phyloP scores from a whole-genome alignment of 2,888 invertebrate species.

The Drosophila glabriapex region DNA sequence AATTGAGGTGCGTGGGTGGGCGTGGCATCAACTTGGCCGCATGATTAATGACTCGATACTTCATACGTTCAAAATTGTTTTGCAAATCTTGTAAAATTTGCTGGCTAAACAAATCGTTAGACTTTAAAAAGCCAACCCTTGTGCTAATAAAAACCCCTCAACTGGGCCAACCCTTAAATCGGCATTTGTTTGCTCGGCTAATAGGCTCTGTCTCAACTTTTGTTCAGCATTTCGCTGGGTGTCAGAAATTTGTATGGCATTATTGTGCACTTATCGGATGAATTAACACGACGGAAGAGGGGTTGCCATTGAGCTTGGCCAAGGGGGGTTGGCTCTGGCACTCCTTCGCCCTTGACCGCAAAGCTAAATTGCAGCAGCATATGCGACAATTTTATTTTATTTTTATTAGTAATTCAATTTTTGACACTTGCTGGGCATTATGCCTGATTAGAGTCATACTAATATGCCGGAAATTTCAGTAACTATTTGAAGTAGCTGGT shows the following conservation, averaged over 20 bases:
- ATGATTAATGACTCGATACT: slow-evolving; percentile 58
- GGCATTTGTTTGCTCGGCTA: slow-evolving; percentile 39
- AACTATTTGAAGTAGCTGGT: slow-evolving; percentile 1
- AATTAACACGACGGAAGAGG: slow-evolving; percentile 73
- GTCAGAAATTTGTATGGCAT: slow-evolving; percentile 71
- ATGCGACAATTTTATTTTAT: slow-evolving; percentile 75
- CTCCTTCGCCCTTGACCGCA: slow-evolving; percentile 51
- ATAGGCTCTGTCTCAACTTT: slow-evolving; percentile 51
- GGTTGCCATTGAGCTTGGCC: slow-evolving; percentile 23
- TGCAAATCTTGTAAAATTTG: slow-evolving; percentile 53
- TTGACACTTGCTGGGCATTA: slow-evolving; percentile 50
- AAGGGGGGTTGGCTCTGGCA: slow-evolving; percentile 26
- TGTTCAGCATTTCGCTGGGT: slow-evolving; percentile 11
- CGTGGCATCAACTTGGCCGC: slow-evolving; percentile 20
- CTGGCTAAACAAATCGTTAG: slow-evolving; percentile 58
- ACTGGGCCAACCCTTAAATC: slow-evolving; percentile 21
- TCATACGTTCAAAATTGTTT: slow-evolving; percentile 49
- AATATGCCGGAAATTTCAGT: slow-evolving; percentile 31
- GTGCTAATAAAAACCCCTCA: slow-evolving; percentile 9
- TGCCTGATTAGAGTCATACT: slow-evolving; percentile 59
- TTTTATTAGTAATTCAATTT: slow-evolving; percentile 43
- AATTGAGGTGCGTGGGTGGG: slow-evolving; percentile 46
- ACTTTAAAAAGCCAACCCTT: slow-evolving; percentile 29
- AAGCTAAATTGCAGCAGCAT: slow-evolving; percentile 75
- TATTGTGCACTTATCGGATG: slow-evolving; percentile 84